Conservation (phyloP, 1,140 invertebrate genomes). For the Akabosia matsudoensis region DNA sequence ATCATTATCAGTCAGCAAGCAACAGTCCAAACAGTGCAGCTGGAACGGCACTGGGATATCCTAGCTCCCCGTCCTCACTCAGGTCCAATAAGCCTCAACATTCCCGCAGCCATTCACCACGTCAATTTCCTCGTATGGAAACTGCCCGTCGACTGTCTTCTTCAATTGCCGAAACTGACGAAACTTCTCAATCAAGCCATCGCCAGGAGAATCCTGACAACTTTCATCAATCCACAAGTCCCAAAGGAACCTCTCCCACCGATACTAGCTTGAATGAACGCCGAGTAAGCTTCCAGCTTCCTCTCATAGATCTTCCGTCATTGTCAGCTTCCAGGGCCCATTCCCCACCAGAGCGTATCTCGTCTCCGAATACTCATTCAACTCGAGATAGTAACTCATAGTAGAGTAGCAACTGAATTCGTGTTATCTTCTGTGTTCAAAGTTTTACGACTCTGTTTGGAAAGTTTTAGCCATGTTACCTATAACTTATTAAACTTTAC, state of each 20-base stretch:
- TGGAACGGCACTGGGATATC: no score
- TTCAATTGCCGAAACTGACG: background rate
- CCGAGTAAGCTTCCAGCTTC: conserved; percentile 13
- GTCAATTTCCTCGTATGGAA: background rate
- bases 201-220: background rate
- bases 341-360: background rate
- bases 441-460: no score
- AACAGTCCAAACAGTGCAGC: background rate
- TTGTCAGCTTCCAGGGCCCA: background rate
- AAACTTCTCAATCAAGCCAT: background rate
- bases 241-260: background rate
- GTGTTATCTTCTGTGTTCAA: no score
- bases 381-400: background rate
- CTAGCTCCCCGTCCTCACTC: background rate
- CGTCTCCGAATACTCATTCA: background rate
- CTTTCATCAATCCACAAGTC: background rate
- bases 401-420: no score
- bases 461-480: no score
- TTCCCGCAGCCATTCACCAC: background rate
- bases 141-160: background rate
- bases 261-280: conserved; percentile 19
- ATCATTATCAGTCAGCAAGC: background rate
- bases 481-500: no score
- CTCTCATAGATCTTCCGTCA: background rate
- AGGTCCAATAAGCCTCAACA: background rate